A percentile compares a stretch with the other conserved stretches of the same genome.
These are phyloP conservation scores for Microchirus variegatus DNA, from an alignment of 2,797 vertebrate species.

Conservation along the genomic window DNA sequence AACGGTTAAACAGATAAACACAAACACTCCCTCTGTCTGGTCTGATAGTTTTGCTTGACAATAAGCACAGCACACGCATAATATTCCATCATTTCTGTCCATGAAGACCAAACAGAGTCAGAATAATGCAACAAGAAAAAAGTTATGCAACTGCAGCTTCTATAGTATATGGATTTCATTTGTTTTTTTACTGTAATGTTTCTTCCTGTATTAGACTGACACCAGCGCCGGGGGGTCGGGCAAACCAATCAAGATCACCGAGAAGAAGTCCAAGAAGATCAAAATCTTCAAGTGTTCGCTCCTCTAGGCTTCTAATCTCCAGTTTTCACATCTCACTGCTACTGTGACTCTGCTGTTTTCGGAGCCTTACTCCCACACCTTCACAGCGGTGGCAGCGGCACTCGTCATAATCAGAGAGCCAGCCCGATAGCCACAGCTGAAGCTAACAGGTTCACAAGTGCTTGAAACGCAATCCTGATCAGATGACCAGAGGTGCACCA, in stretches of 20 bases:
- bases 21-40: too few relatives aligned
- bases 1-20: too few relatives aligned
- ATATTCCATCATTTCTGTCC: neutral
- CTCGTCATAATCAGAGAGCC: constrained; percentile 35
- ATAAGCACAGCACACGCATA: too few relatives aligned
- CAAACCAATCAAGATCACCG: constrained; percentile 95
- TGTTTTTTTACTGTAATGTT: constrained; percentile 10
- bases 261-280: constrained; percentile 94
- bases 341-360: constrained; percentile 45
- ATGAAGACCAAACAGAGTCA: too few relatives aligned
- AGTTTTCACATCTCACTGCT: constrained; percentile 9
- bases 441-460: constrained; percentile 37
- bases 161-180: neutral
- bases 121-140: too few relatives aligned
- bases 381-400: constrained; percentile 33
- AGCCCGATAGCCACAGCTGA: constrained; percentile 44
- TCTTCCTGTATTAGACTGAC: constrained; percentile 86
- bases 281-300: constrained; percentile 95
- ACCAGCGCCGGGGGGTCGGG: constrained; percentile 85
- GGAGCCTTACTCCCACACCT: constrained; percentile 33
- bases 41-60: too few relatives aligned
- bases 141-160: too few relatives aligned
- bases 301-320: constrained; percentile 77
- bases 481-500: constrained; percentile 42
- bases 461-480: constrained; percentile 33